phyloP scores from a whole-genome alignment of 2,113 vertebrate genomes.

The Nerophis lumbriciformis region DNA sequence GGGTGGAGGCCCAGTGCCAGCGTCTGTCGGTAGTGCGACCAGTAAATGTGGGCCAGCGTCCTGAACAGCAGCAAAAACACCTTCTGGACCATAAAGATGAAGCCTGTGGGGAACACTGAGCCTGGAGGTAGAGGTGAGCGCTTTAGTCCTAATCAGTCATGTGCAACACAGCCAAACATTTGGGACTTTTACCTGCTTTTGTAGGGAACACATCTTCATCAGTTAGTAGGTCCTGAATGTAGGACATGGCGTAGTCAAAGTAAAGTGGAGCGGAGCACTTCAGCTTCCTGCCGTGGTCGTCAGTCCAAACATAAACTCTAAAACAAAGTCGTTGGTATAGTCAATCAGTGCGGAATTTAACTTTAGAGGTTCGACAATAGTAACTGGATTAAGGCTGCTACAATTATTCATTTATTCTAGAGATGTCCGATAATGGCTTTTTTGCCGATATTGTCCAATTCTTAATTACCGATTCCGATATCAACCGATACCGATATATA shows the following conservation, averaged over 20 bases:
- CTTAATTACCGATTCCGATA: too few relatives aligned
- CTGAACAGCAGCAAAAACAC: slow-evolving; percentile 75
- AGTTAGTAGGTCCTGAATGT: slow-evolving; percentile 75
- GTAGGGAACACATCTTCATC: slow-evolving; percentile 78
- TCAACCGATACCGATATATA: too few relatives aligned
- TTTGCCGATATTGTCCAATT: too few relatives aligned
- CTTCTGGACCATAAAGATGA: slow-evolving; percentile 74
- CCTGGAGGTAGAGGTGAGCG: slow-evolving; percentile 39
- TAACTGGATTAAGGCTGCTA: too few relatives aligned
- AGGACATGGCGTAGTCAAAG: slow-evolving; percentile 77
- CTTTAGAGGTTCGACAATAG: too few relatives aligned
- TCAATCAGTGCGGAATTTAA: background rate
- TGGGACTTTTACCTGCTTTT: slow-evolving; percentile 62
- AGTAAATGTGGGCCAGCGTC: slow-evolving; percentile 78
- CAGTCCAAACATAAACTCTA: slow-evolving; percentile 72
- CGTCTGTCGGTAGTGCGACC: slow-evolving; percentile 73
- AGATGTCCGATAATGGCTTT: too few relatives aligned
- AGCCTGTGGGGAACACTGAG: slow-evolving; percentile 67
- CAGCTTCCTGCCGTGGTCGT: slow-evolving; percentile 76
- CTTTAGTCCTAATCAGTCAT: background rate
- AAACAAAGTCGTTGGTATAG: background rate
- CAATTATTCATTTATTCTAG: too few relatives aligned
- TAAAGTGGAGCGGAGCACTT: slow-evolving; percentile 77
- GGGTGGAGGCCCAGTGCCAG: slow-evolving; percentile 72
- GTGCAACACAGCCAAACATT: background rate